These are phyloP conservation scores for Lagopus muta DNA, from an alignment of 2,113 vertebrate species.

Conservation along the genomic window DNA sequence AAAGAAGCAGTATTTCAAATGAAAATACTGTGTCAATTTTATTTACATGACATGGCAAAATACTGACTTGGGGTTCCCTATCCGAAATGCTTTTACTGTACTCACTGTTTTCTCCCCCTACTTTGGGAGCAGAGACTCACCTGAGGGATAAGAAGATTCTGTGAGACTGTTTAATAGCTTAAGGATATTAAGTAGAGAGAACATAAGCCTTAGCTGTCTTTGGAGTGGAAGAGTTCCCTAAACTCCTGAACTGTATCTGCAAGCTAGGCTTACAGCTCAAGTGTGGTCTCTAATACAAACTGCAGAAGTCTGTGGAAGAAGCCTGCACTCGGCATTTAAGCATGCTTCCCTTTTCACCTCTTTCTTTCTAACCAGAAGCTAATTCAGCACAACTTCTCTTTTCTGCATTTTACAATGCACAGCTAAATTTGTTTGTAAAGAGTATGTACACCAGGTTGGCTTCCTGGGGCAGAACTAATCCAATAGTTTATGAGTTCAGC, in stretches of 20 bases:
- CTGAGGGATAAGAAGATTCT: not conserved
- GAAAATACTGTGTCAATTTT: not conserved
- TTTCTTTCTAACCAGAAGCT: conserved; percentile 12
- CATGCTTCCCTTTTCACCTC: fast-evolving
- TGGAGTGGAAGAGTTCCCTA: not conserved
- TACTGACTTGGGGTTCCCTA: not conserved
- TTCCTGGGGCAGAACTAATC: conserved; percentile 59
- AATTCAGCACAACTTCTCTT: not conserved
- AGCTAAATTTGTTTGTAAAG: conserved; percentile 9
- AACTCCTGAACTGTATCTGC: not conserved
- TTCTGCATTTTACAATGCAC: not conserved
- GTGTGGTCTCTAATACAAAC: not conserved
- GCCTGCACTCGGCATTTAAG: not conserved
- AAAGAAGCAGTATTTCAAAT: not conserved
- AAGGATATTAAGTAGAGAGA: not conserved
- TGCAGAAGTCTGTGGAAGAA: not conserved
- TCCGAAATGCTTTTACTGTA: not conserved
- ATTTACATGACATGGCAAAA: not conserved
- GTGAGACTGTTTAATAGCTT: not conserved
- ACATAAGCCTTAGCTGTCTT: not conserved
- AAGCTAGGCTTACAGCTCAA: not conserved
- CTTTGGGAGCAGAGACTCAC: not conserved
- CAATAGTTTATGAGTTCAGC: conserved; percentile 26
- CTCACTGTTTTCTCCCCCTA: not conserved
- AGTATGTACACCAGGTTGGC: not conserved